Evolutionary conservation across 2,113 vertebrate species (phyloP).

Genomic region (Enhydra lutris): DNA sequence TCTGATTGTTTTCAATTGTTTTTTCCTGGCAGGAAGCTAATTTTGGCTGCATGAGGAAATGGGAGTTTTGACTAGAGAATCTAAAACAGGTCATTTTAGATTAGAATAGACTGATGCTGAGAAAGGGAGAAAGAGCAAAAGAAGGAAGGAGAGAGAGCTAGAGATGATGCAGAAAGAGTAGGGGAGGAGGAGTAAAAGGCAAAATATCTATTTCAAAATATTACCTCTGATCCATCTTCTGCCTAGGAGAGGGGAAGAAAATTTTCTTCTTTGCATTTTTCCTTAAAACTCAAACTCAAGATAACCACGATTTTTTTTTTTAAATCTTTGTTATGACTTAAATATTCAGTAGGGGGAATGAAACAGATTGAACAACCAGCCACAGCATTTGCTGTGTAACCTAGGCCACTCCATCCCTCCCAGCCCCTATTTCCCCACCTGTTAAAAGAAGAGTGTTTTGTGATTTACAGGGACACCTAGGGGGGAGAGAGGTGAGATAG

Average conservation of each 20-base stretch:
- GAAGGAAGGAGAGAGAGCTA: not conserved
- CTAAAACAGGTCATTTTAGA: not conserved
- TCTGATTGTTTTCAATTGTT: not conserved
- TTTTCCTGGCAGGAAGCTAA: not conserved
- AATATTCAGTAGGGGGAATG: not conserved
- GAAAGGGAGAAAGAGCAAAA: not conserved
- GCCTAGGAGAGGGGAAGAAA: not conserved
- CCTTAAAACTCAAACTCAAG: slow-evolving; percentile 5
- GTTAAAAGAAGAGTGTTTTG: not conserved
- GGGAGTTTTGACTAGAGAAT: not conserved
- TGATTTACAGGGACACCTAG: not conserved
- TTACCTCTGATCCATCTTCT: not conserved
- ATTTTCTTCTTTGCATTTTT: not conserved
- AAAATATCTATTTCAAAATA: not conserved
- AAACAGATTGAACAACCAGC: not conserved
- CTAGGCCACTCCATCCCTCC: not conserved
- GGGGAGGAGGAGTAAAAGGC: not conserved
- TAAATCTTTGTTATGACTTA: not conserved
- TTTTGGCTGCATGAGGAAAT: not conserved
- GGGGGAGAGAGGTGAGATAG: not conserved
- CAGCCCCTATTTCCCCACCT: not conserved
- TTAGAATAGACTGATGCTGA: not conserved
- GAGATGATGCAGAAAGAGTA: not conserved
- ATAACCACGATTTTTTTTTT: not conserved
- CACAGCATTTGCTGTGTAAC: not conserved